Conservation (phyloP, 2,888 invertebrate species). For the Agrotis puta region DNA sequence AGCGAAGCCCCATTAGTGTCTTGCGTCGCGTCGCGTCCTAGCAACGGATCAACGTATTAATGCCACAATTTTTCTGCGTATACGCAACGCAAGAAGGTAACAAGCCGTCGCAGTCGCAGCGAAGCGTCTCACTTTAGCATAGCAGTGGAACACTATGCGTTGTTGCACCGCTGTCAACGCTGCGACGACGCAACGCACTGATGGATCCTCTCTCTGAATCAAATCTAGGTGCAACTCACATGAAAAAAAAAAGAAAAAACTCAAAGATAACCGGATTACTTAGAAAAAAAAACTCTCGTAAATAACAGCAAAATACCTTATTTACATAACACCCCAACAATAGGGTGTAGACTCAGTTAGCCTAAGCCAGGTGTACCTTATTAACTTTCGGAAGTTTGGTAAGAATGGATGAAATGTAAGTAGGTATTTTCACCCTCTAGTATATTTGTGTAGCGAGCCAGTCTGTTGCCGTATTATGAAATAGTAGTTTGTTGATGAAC, state of each 20-base stretch:
- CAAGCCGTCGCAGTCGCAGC: no score
- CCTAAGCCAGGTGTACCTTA: constrained; percentile 67
- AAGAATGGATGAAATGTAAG: constrained; percentile 63
- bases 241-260: no score
- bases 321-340: constrained; percentile 60
- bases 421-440: constrained; percentile 58
- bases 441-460: constrained; percentile 58
- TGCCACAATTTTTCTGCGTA: no score
- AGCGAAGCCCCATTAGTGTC: no score
- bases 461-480: constrained; percentile 67
- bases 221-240: constrained; percentile 16
- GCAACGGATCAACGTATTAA: no score
- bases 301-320: constrained; percentile 51
- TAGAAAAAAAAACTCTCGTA: constrained; percentile 47
- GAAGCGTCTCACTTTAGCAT: no score
- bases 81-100: no score
- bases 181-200: no score
- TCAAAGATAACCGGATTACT: constrained; percentile 21
- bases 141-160: no score
- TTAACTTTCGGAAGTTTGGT: constrained; percentile 64
- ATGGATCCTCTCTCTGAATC: background rate
- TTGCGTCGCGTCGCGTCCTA: no score
- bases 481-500: constrained; percentile 69
- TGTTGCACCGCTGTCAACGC: no score
- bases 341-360: constrained; percentile 58